Conservation (phyloP, 2,113 vertebrate species). For the Nannobrachium achirus region DNA sequence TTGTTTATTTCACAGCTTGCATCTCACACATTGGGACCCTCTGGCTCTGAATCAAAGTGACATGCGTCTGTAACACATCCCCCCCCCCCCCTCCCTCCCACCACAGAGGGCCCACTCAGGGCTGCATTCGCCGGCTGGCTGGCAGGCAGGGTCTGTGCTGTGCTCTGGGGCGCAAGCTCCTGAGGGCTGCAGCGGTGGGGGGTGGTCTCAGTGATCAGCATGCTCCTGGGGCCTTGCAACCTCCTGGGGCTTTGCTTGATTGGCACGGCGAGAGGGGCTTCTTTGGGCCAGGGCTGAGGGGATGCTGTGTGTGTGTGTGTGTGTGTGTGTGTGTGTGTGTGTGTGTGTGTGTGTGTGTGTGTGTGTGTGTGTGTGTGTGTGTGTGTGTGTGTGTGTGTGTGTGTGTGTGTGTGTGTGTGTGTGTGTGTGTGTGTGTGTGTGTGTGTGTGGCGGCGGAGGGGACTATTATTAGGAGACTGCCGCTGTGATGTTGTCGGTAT, state of each 20-base stretch:
- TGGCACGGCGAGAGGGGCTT: conserved; percentile 52
- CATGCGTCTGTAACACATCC: conserved; percentile 29
- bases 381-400: too few species aligned
- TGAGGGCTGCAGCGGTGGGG: conserved; percentile 20
- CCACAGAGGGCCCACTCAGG: conserved; percentile 30
- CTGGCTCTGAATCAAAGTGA: conserved; percentile 49
- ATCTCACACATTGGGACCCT: conserved; percentile 24
- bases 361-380: too few species aligned
- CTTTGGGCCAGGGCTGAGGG: conserved; percentile 37
- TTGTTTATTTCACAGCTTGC: conserved; percentile 53
- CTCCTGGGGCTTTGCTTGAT: conserved; percentile 57
- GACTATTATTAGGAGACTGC: conserved; percentile 34
- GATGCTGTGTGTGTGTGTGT: conserved; percentile 12
- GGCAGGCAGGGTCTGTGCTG: conserved; percentile 25
- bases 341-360: too few species aligned
- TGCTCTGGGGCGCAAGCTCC: conserved; percentile 39
- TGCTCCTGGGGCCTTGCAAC: conserved; percentile 44
- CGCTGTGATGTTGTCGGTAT: conserved; percentile 52
- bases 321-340: too few species aligned
- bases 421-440: too few species aligned
- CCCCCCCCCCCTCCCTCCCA: background rate
- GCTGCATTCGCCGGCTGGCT: conserved; percentile 18
- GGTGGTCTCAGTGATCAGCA: conserved; percentile 52
- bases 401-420: too few species aligned
- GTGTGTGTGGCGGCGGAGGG: conserved; percentile 10